Base-by-base conservation (phyloP, 2,888 invertebrate genomes). In the Chrysopilus asiliformis region DNA sequence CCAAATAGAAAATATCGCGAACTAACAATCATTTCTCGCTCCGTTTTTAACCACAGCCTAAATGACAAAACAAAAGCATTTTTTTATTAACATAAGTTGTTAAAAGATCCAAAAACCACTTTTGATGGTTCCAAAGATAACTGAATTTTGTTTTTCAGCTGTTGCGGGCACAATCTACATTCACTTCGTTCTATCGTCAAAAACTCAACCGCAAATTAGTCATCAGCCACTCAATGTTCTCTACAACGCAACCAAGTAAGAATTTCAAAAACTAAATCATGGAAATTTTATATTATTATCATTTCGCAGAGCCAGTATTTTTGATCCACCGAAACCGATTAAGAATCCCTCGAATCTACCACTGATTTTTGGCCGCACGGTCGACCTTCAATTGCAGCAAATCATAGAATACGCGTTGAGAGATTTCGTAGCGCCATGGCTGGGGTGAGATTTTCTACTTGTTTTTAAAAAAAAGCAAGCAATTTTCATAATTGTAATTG, bases 311-410 rank as follows among this genome's bases (percentile, higher is more conserved):
- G 53, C 58, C 36, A 54, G 49, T 45, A 54, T 63, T 35, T 63
- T 63, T 40, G 62, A 63, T 49, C 50, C 58, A 47, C 62, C 64
- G 34, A 57, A 61, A 29, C 58, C 56, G 36, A 55, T 55, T 27
- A 60, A 57, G 42, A 67, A 63, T 46, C 57, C 65, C 45, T 65
- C 67, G 28, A 76, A 78, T 58, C 68, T 82, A 47, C 78, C 81
- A n/a, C 66, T 81, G n/a, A 72, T 85, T 51, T 81, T 84, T 61
- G 82, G 85, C 27, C 72, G 83, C 44, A 81, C 83, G 40, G 81
- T 90, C 24, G 90, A 90, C 53, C 75, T 79, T 49, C 76, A 85
- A 45, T 60, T 90, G 17, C 84, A 87, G 52, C 80, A 86, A 56
- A 67, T 90, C 26, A 69, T 89, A 46, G 86, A 89, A 57, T 74